Evolutionary conservation across 1,140 invertebrate genomes (phyloP).

Genomic region (Pectinophora gossypiella): DNA sequence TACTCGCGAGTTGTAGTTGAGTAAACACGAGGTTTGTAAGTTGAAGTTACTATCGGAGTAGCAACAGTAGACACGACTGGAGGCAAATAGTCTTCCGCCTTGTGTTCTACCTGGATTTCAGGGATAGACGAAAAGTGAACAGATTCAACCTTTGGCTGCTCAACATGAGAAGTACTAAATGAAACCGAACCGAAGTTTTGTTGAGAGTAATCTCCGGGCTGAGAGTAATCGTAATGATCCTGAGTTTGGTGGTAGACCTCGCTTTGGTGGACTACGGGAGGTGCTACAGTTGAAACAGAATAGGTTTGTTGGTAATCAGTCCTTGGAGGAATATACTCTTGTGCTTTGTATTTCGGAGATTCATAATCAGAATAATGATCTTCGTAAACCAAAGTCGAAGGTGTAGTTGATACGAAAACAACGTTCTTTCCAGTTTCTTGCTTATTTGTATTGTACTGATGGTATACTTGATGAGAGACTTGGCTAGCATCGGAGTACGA

Average conservation of each 20-base stretch:
- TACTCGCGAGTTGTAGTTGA: slow-evolving; percentile 45
- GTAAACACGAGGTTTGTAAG: slow-evolving; percentile 42
- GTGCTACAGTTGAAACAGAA: slow-evolving; percentile 36
- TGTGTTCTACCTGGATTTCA: slow-evolving; percentile 31
- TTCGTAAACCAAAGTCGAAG: slow-evolving; percentile 56
- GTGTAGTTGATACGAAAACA: slow-evolving; percentile 56
- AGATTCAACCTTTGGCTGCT: slow-evolving; percentile 34
- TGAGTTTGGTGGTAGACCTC: slow-evolving; percentile 28
- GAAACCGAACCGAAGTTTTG: slow-evolving; percentile 29
- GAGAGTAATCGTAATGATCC: slow-evolving; percentile 38
- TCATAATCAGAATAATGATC: slow-evolving; percentile 53
- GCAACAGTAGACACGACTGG: slow-evolving; percentile 43
- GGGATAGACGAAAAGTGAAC: slow-evolving; percentile 35
- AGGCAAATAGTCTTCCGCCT: slow-evolving; percentile 61
- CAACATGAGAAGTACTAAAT: slow-evolving; percentile 26
- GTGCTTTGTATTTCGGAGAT: slow-evolving; percentile 43
- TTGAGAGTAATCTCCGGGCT: slow-evolving; percentile 30
- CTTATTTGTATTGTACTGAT: slow-evolving; percentile 28
- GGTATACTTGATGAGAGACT: slow-evolving; percentile 61
- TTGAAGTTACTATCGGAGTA: slow-evolving; percentile 38
- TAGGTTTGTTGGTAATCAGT: slow-evolving; percentile 38
- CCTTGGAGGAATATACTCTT: slow-evolving; percentile 58
- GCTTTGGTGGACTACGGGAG: slow-evolving; percentile 33
- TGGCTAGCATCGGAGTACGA: slow-evolving; percentile 55
- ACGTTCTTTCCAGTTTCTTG: slow-evolving; percentile 33